Evolutionary conservation across 2,797 vertebrate species (phyloP), one percentile per base, ranked within the genome.

Genomic region (Cossypha polioptera): DNA sequence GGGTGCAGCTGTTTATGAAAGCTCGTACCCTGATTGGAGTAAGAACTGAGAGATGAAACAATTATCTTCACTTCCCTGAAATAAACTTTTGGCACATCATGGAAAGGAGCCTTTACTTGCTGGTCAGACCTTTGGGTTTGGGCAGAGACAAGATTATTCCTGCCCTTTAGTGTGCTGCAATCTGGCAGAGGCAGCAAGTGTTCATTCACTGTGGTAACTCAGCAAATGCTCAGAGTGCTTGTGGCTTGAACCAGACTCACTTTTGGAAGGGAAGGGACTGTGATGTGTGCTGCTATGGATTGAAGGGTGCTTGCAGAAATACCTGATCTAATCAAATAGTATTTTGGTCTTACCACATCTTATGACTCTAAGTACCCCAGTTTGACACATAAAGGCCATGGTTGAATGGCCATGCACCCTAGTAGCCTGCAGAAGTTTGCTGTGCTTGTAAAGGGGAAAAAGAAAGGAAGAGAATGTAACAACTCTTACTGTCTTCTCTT

Each of bases 211-310:
- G 36, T 0, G 0, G 13, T 54, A 86, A 20, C 36, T 65, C 67
- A 13, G 54, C 22, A 43, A 14, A 20, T 45, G 38, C 69, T 81
- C 53, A 8, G 19, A 21, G 38, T 45, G 63, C 33, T 33, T 35
- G 7, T 45, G 7, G 18, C 57, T 78, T 35, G 50, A 57, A 22
- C 48, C 7, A 16, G 47, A 7, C 31, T 72, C 0, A 0, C 33
- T 72, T 80, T 53, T 50, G 54, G 53, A 71, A 88, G 61, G 2
- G 2, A 57, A 24, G 10, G 57, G 47, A 35, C 15, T 29, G 19
- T 57, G 31, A 31, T 62, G 47, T 57, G 10, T 45, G 28, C 54
- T 75, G 42, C 82, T 45, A 4, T 1, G 5, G 35, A 36, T 12
- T 59, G 42, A 51, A 79, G 38, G 24, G 26, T 26, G 7, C 26